Evolutionary conservation across 2,888 invertebrate genomes (phyloP).

Genomic region (Agrilus mali): DNA sequence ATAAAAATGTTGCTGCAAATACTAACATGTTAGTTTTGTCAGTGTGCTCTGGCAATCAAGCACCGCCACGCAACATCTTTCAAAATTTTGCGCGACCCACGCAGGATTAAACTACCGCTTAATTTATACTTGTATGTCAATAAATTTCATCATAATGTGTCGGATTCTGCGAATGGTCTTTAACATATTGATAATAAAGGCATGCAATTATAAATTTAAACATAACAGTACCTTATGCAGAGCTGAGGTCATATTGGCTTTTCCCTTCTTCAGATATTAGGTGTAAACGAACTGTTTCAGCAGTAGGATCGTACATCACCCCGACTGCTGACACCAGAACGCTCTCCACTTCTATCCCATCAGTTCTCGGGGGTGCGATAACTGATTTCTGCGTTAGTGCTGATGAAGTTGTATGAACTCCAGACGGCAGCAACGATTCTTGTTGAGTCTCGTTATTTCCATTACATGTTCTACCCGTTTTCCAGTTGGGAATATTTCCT

Average conservation of each 20-base stretch:
- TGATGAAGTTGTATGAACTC: constrained; percentile 43
- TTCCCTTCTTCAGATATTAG: constrained; percentile 34
- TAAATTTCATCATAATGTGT: too few relatives aligned
- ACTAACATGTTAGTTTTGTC: too few relatives aligned
- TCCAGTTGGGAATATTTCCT: constrained; percentile 41
- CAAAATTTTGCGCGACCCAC: too few relatives aligned
- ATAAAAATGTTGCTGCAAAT: too few relatives aligned
- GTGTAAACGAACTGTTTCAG: constrained; percentile 33
- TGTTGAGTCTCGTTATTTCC: constrained; percentile 65
- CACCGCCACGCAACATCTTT: too few relatives aligned
- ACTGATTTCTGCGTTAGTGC: constrained; percentile 30
- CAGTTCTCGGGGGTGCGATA: constrained; percentile 33
- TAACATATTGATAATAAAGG: too few relatives aligned
- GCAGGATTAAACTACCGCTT: too few relatives aligned
- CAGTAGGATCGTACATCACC: constrained; percentile 30
- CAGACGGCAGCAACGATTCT: constrained; percentile 30
- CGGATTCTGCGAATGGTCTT: too few relatives aligned
- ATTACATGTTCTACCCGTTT: constrained; percentile 60
- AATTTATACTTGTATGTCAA: too few relatives aligned
- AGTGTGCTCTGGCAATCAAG: too few relatives aligned
- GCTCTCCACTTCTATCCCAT: constrained; percentile 44
- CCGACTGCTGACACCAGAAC: constrained; percentile 35
- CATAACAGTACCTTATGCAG: too few relatives aligned
- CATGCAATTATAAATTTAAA: too few relatives aligned
- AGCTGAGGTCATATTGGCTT: constrained; percentile 19